A percentile compares a stretch with the other conserved stretches of the same genome.
Evolutionary conservation across 2,888 invertebrate species (phyloP).

Genomic region (Oscheius myriophilus): DNA sequence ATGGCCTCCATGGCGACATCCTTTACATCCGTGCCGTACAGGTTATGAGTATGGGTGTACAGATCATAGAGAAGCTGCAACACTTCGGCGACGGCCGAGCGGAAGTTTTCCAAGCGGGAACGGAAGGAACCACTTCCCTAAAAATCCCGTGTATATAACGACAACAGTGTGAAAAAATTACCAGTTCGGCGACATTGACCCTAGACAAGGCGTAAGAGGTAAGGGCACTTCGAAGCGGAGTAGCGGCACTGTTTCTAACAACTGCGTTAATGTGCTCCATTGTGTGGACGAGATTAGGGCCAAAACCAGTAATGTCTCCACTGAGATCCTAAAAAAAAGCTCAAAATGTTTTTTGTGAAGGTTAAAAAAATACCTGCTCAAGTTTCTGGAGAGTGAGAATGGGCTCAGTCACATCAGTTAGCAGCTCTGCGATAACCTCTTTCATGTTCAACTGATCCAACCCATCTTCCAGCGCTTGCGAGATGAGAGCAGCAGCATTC

Average conservation of each 20-base stretch:
- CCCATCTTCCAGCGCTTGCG: slow-evolving; percentile 30
- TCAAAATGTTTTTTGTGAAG: not conserved
- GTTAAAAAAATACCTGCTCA: slow-evolving; percentile 6
- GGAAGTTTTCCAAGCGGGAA: slow-evolving; percentile 23
- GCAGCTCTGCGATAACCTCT: not conserved
- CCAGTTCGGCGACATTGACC: slow-evolving; percentile 22
- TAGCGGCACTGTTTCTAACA: no score
- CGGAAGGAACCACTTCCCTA: slow-evolving; percentile 28
- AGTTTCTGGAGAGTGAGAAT: slow-evolving; percentile 16
- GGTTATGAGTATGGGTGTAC: not conserved
- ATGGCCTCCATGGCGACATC: slow-evolving; percentile 21
- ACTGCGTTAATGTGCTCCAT: no score
- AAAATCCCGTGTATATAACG: not conserved
- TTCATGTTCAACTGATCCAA: slow-evolving; percentile 14
- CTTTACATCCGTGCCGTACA: slow-evolving; percentile 15
- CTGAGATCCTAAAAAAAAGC: not conserved
- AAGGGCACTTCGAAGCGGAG: slow-evolving; percentile 17
- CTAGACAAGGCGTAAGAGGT: slow-evolving; percentile 18
- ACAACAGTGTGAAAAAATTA: not conserved
- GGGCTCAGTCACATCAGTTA: slow-evolving; percentile 29
- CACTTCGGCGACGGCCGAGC: slow-evolving; percentile 13
- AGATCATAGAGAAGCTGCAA: slow-evolving; percentile 23
- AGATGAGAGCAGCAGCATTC: slow-evolving; percentile 22
- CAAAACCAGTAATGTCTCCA: not conserved
- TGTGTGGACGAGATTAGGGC: no score